Evolutionary conservation across 2,113 vertebrate genomes (phyloP).

Genomic region (Syngnathus scovelli): DNA sequence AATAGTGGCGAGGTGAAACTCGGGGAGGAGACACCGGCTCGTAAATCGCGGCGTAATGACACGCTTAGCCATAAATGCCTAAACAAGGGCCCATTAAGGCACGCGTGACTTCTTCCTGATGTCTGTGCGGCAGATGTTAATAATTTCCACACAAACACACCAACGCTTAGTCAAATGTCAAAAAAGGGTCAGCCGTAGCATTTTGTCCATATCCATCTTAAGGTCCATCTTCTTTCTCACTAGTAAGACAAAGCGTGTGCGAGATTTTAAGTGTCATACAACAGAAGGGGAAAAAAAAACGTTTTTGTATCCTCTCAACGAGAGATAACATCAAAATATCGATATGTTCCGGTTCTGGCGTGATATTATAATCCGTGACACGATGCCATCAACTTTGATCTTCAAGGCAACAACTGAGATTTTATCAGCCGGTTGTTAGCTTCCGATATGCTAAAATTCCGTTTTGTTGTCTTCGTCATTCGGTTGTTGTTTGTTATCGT

Average conservation of each 20-base stretch:
- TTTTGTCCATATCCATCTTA: neutral
- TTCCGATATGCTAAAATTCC: neutral
- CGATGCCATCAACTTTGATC: slow-evolving; percentile 44
- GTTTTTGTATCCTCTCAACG: neutral
- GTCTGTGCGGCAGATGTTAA: slow-evolving; percentile 71
- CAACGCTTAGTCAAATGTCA: slow-evolving; percentile 63
- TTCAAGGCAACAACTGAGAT: slow-evolving; percentile 35
- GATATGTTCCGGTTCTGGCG: slow-evolving; percentile 83
- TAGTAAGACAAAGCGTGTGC: neutral
- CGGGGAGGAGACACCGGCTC: slow-evolving; percentile 51
- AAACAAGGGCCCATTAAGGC: slow-evolving; percentile 71
- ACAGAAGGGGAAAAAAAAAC: neutral
- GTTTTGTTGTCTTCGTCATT: neutral
- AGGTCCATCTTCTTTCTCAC: neutral
- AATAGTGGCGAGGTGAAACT: slow-evolving; percentile 70
- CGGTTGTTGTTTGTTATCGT: neutral
- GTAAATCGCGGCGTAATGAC: slow-evolving; percentile 70
- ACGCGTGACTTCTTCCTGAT: slow-evolving; percentile 71
- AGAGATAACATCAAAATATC: neutral
- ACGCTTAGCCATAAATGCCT: slow-evolving; percentile 73
- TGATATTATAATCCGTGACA: slow-evolving; percentile 65
- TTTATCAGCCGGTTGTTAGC: slow-evolving; percentile 27
- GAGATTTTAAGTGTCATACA: neutral
- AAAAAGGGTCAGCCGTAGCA: slow-evolving; percentile 57
- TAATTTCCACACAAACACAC: slow-evolving; percentile 58